Evolutionary conservation across 1,140 invertebrate genomes (phyloP).

Genomic region (Cryptotermes secundus): DNA sequence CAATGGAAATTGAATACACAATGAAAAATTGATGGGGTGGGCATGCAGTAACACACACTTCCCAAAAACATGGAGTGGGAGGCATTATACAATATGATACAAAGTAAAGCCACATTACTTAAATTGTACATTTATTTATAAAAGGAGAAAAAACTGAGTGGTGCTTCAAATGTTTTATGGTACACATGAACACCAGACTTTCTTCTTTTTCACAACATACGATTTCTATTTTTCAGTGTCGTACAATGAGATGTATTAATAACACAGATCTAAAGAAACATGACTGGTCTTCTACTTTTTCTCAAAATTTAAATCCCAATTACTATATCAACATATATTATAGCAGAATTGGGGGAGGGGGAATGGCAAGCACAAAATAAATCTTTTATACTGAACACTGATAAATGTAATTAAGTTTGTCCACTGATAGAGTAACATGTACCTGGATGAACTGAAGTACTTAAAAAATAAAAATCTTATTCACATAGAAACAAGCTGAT

Average conservation of each 20-base stretch:
- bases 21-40: no score
- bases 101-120: not conserved
- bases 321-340: not conserved
- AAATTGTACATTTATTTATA: conserved; percentile 14
- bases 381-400: not conserved
- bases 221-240: not conserved
- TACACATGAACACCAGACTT: not conserved
- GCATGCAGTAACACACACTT: no score
- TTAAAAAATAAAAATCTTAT: not conserved
- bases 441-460: not conserved
- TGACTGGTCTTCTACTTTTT: not conserved
- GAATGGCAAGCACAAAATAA: not conserved
- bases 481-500: not conserved
- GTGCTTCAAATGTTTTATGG: not conserved
- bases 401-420: not conserved
- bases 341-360: not conserved
- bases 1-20: no score
- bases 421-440: not conserved
- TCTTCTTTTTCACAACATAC: not conserved
- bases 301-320: not conserved
- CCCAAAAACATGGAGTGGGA: no score
- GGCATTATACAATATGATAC: no score
- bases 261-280: not conserved
- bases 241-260: not conserved
- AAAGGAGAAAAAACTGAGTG: conserved; percentile 1